phyloP scores from a whole-genome alignment of 1,140 invertebrate genomes.

The Cyrtorhinus lividipennis region DNA sequence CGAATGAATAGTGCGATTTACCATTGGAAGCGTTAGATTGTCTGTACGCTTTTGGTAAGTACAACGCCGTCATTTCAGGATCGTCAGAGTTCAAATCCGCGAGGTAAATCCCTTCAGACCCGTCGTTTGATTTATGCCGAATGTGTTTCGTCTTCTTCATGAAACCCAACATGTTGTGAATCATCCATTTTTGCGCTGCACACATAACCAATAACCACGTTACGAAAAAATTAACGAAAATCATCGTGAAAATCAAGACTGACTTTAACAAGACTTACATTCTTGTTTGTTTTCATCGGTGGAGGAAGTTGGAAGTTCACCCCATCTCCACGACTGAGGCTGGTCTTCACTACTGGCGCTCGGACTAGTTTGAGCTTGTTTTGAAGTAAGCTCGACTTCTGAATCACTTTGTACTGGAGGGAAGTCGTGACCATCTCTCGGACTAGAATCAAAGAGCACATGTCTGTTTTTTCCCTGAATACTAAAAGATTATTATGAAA shows the following conservation, averaged over 20 bases:
- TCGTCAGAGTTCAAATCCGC: conserved; percentile 76
- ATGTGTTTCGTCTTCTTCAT: conserved; percentile 67
- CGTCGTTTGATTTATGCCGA: conserved; percentile 46
- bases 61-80: conserved; percentile 75
- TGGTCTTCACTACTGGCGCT: conserved; percentile 22
- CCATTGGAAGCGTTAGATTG: neutral
- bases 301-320: conserved; percentile 57
- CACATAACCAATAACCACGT: conserved; percentile 15
- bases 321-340: conserved; percentile 87
- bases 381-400: conserved; percentile 66
- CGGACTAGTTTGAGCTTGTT: conserved; percentile 30
- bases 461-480: too few relatives aligned
- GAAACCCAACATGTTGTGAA: conserved; percentile 82
- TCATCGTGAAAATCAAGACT: neutral
- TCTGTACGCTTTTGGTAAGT: conserved; percentile 47
- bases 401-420: conserved; percentile 85
- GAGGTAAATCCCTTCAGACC: conserved; percentile 71
- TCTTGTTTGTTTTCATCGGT: conserved; percentile 21
- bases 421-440: conserved; percentile 48
- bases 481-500: too few relatives aligned
- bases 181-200: conserved; percentile 55
- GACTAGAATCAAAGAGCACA: conserved; percentile 35
- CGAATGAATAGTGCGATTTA: too few relatives aligned
- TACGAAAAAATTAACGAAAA: neutral
- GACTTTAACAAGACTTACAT: conserved; percentile 18